Evolutionary conservation across 2,113 vertebrate species (phyloP).

Genomic region (Apteryx mantelli): DNA sequence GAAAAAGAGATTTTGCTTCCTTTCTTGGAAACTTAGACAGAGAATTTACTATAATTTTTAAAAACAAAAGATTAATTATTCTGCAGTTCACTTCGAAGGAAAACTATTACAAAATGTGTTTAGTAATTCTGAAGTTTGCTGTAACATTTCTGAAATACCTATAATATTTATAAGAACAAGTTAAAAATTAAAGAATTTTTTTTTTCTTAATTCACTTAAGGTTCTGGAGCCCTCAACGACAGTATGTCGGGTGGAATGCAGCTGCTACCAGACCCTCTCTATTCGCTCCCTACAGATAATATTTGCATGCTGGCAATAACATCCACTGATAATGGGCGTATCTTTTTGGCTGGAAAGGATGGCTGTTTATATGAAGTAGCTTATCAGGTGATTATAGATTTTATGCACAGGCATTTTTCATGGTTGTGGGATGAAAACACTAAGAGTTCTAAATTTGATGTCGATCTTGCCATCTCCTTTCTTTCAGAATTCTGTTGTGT

Average conservation of each 20-base stretch:
- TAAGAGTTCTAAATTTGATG: neutral
- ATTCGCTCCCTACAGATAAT: slow-evolving; percentile 96
- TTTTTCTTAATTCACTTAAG: slow-evolving; percentile 40
- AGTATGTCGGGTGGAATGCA: slow-evolving; percentile 96
- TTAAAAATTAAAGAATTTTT: neutral
- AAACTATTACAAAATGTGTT: neutral
- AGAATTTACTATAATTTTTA: neutral
- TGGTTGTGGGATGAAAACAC: neutral
- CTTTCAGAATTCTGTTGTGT: neutral
- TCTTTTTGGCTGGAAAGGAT: slow-evolving; percentile 96
- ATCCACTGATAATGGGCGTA: slow-evolving; percentile 90
- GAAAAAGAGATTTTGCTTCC: neutral
- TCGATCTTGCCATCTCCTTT: neutral
- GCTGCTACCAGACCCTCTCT: slow-evolving; percentile 93
- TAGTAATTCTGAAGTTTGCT: neutral
- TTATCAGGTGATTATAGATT: slow-evolving; percentile 81
- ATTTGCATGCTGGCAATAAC: slow-evolving; percentile 92
- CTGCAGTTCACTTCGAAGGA: neutral
- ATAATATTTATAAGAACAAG: neutral
- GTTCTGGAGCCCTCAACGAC: slow-evolving; percentile 84
- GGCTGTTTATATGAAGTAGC: slow-evolving; percentile 97
- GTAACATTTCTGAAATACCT: neutral
- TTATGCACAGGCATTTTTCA: neutral
- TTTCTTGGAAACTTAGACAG: neutral
- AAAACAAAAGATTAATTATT: neutral